Base-by-base conservation (phyloP, 2,797 vertebrate genomes). In the Eurystomus glaucurus region DNA sequence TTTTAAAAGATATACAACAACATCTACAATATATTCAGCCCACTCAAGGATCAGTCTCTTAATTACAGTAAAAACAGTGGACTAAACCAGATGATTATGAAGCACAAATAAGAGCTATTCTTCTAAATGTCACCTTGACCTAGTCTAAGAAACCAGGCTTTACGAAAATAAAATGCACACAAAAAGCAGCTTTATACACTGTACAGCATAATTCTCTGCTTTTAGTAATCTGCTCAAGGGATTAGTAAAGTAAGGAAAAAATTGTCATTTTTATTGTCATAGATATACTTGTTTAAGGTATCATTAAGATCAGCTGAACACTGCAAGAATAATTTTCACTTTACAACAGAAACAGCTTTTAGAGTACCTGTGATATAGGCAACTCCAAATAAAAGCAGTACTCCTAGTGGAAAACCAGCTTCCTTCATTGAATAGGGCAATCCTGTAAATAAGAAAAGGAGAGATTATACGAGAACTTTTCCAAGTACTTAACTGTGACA, bases 391-490 rank as follows among this genome's bases (percentile, higher is more conserved):
- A 99, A 97, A 86, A 99, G 98, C 72, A 99, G 90, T 60, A 99
- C 92, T 86, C 99, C 99, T 45, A 99, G 93, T n/a, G 99, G 99
- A 90, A 99, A 99, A 41, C 99, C 99, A 71, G 99, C 99, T 97
- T 99, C 98, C 96, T 98, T 99, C 98, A 99, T 96, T 8, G 99
- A 99, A 93, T 99, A 99, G 4, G 99, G 99, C 81, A 99, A 98
- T 79, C 99, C 99, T 99, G 92, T 35, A 89, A 97, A 94, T 68
- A 93, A 76, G 92, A 54, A 97, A 97, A 91, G 22, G 41, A 66
- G 68, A 35, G 7, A 43, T 68, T 52, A 41, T 19, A 88, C 4
- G 90, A 80, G 19, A 62, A 9, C 11, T 9, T 31, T 65, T 65
- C 31, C 25, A 91, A 86, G 80, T 54, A 35, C 51, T 77, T 22